Evolutionary conservation across 2,888 invertebrate genomes (phyloP), one percentile per base, ranked within the genome.

Genomic region (Leuctra nigra): DNA sequence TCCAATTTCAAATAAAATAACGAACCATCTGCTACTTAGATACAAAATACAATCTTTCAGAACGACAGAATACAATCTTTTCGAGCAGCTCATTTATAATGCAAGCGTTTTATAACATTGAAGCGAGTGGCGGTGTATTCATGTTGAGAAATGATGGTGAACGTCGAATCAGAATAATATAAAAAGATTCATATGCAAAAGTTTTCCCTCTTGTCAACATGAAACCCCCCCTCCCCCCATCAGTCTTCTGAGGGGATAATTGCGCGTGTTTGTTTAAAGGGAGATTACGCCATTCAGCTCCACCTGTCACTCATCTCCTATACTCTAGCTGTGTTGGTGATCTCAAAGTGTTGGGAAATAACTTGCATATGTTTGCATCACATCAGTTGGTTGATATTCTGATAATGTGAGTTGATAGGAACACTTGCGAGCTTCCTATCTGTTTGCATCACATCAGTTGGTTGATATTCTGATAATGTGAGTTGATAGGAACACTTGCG

Each of bases 21-120:
- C 48, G 50, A 50, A 55, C 48, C 55, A 55, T 55, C 55, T 55
- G 55, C 55, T 55, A 38, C 55, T 50, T 48, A 20, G 48, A 47
- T 44, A 16, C 44, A 23, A 29, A 54, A 54, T 41, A 41, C 54
- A 54, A 54, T 54, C 36, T 54, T 38, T 54, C 54, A 54, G 23
- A 41, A 54, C 54, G 54, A 54, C 54, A 54, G 54, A 14, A 41
- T 29, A 7, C 29, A 29, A 20, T 18, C 41, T 41, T 41, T 16
- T 16, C 20, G 36, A 36, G 53, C 33, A 33, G 13, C 54, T 54
- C 54, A 54, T 54, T 54, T 54, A 54, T 54, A 54, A 50, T 54
- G 41, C 41, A 54, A 50, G 50, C 6, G 29, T 33, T 50, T 50
- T 50, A 23, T 50, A 33, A 50, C 50, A 41, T n/a, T 11, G 41